Percentiles rank a stretch among this genome's conserved stretches.
Evolutionary conservation across 1,140 invertebrate species (phyloP).

Genomic region (Pomacea maculata): DNA sequence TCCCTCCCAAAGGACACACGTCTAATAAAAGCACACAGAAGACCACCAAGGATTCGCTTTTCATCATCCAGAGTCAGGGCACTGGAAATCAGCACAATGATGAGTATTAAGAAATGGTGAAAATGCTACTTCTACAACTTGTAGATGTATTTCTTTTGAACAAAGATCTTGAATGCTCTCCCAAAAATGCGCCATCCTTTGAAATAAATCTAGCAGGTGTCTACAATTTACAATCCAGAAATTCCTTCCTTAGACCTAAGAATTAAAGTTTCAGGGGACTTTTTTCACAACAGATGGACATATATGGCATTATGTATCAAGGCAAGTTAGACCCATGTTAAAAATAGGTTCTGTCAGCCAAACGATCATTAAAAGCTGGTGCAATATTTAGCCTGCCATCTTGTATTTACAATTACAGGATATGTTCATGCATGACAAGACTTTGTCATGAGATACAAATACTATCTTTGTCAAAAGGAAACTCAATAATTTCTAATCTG

Average conservation of each 20-base stretch:
- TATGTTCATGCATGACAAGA: too few species aligned
- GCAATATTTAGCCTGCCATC: background rate
- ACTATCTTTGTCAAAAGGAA: background rate
- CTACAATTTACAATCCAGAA: background rate
- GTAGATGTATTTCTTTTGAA: constrained; percentile 73
- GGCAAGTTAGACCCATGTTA: too few species aligned
- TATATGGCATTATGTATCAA: too few species aligned
- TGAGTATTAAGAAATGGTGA: background rate
- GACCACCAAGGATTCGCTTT: constrained; percentile 81
- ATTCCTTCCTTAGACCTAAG: too few species aligned
- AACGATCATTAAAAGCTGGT: background rate
- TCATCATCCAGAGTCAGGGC: constrained; percentile 94
- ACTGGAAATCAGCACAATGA: constrained; percentile 67
- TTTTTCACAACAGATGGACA: too few species aligned
- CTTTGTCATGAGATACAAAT: background rate
- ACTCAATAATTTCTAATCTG: background rate
- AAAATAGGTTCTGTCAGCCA: too few species aligned
- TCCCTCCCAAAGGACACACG: constrained; percentile 84
- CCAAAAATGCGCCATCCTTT: constrained; percentile 71
- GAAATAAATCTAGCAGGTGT: background rate
- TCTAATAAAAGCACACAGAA: constrained; percentile 84
- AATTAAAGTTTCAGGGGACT: too few species aligned
- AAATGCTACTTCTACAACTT: background rate
- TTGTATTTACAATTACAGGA: background rate
- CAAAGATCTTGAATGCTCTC: constrained; percentile 89